Conservation (phyloP, 2,888 invertebrate species). For the Drosophila sordidapex region DNA sequence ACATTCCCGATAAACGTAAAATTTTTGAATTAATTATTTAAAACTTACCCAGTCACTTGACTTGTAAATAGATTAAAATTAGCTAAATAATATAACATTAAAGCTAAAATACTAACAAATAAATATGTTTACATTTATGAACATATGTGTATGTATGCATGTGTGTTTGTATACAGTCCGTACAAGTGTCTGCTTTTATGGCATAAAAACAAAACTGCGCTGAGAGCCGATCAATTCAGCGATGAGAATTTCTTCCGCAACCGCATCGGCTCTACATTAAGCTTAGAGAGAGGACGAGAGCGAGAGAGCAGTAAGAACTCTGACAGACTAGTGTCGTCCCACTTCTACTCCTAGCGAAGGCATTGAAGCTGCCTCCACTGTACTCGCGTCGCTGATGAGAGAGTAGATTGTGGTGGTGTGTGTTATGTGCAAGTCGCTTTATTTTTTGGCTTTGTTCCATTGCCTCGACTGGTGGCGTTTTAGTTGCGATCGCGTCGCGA, state of each 20-base stretch:
- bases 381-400: conserved; percentile 10
- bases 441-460: conserved; percentile 65
- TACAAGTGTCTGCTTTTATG: not conserved
- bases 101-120: conserved; percentile 5
- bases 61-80: not conserved
- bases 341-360: conserved; percentile 15
- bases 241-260: conserved; percentile 15
- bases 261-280: conserved; percentile 11
- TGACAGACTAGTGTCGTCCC: conserved; percentile 43
- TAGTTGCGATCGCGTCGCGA: conserved; percentile 82
- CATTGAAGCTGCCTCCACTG: conserved; percentile 33
- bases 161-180: not conserved
- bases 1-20: not conserved
- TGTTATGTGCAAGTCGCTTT: conserved; percentile 31
- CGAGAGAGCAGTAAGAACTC: conserved; percentile 39
- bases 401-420: conserved; percentile 37
- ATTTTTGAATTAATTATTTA: not conserved
- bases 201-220: conserved; percentile 19
- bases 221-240: conserved; percentile 51
- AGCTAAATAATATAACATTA: not conserved
- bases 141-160: not conserved
- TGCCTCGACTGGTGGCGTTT: conserved; percentile 63
- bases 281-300: conserved; percentile 6
- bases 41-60: not conserved
- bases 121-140: conserved; percentile 1